Conservation (phyloP, 2,797 vertebrate species). For the Pseudochaenichthys georgianus region DNA sequence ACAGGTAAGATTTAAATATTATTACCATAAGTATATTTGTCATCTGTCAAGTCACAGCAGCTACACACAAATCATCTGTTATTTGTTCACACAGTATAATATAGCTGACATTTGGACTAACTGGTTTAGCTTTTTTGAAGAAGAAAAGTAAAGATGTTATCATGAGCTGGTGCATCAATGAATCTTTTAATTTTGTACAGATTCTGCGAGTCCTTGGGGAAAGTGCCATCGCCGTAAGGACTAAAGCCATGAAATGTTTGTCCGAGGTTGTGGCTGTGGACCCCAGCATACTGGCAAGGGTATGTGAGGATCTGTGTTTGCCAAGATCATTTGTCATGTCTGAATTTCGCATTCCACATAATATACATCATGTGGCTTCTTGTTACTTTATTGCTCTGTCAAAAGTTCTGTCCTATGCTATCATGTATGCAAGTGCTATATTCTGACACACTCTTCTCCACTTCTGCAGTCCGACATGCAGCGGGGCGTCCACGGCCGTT, state of each 20-base stretch:
- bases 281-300: slow-evolving; percentile 97
- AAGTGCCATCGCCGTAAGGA: slow-evolving; percentile 98
- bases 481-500: slow-evolving; percentile 94
- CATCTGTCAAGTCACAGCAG: neutral
- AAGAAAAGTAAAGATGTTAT: slow-evolving; percentile 2
- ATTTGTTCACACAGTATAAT: neutral
- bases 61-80: neutral
- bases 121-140: neutral
- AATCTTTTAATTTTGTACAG: slow-evolving; percentile 55
- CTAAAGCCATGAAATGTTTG: slow-evolving; percentile 99
- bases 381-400: neutral
- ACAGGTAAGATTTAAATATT: slow-evolving; percentile 86
- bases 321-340: neutral
- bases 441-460: slow-evolving; percentile 7
- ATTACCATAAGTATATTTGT: neutral
- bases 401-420: neutral
- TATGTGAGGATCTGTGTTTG: slow-evolving; percentile 69
- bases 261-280: slow-evolving; percentile 99
- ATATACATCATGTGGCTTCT: neutral
- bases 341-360: neutral
- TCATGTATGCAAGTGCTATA: neutral
- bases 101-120: neutral
- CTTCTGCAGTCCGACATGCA: slow-evolving; percentile 94
- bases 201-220: slow-evolving; percentile 98
- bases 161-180: neutral